phyloP scores from a whole-genome alignment of 1,140 invertebrate species.

The Macrosteles quadrilineatus region DNA sequence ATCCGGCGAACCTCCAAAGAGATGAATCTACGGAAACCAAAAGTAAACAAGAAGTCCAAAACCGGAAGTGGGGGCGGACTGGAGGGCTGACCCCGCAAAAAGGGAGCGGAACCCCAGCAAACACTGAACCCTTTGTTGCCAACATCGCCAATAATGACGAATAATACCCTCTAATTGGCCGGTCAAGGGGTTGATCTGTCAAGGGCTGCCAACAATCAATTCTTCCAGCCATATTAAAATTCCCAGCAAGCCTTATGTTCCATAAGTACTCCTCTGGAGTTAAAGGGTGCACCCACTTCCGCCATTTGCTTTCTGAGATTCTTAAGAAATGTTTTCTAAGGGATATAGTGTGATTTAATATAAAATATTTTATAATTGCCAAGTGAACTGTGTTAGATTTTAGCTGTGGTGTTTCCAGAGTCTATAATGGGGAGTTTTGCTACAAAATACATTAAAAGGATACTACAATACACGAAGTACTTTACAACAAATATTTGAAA shows the following conservation, averaged over 20 bases:
- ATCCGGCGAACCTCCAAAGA: not conserved
- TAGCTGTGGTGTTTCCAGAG: too few species aligned
- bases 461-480: too few species aligned
- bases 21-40: not conserved
- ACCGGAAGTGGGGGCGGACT: not conserved
- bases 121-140: not conserved
- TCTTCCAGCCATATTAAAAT: not conserved
- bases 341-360: too few species aligned
- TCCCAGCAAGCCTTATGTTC: not conserved
- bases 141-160: not conserved
- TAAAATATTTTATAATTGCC: too few species aligned
- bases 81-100: not conserved
- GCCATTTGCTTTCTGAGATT: too few species aligned
- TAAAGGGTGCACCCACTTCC: too few species aligned
- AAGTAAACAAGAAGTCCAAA: not conserved
- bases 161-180: conserved; percentile 10
- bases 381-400: too few species aligned
- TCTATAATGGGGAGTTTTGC: too few species aligned
- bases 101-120: not conserved
- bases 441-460: too few species aligned
- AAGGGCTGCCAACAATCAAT: not conserved
- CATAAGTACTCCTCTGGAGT: too few species aligned
- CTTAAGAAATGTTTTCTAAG: too few species aligned
- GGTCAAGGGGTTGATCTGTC: not conserved
- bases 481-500: too few species aligned